phyloP scores from a whole-genome alignment of 2,888 invertebrate genomes.

The Leptinotarsa juncta region DNA sequence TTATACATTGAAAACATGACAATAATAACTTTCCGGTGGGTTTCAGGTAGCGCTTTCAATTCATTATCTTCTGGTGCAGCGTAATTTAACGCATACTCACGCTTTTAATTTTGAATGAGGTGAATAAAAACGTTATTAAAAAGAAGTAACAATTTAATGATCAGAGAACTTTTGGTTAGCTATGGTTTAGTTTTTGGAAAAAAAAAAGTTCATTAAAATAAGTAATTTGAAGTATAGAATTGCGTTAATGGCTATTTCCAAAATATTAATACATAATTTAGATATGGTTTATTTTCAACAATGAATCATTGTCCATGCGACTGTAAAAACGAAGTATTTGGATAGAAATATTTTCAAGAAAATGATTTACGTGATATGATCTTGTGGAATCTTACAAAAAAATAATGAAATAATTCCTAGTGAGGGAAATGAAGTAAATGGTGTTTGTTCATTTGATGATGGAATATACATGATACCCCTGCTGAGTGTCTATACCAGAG shows the following conservation, averaged over 20 bases:
- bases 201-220: constrained; percentile 7
- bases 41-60: constrained; percentile 32
- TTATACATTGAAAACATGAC: constrained; percentile 22
- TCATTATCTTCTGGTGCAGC: constrained; percentile 42
- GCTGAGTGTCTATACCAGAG: too few species aligned
- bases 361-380: background rate
- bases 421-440: background rate
- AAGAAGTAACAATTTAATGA: constrained; percentile 35
- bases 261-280: constrained; percentile 1
- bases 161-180: constrained; percentile 17
- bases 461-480: too few species aligned
- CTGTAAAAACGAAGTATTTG: constrained; percentile 2
- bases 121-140: constrained; percentile 45
- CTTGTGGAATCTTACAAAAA: too few species aligned
- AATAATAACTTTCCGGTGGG: constrained; percentile 52
- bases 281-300: constrained; percentile 5
- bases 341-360: background rate
- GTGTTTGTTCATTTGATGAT: too few species aligned
- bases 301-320: background rate
- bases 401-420: background rate
- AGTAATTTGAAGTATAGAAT: constrained; percentile 8
- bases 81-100: constrained; percentile 49
- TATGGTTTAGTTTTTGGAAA: constrained; percentile 22
- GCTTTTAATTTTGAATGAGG: constrained; percentile 43
- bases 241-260: constrained; percentile 15